Conservation (phyloP, 2,113 vertebrate species). For the Apteryx owenii region DNA sequence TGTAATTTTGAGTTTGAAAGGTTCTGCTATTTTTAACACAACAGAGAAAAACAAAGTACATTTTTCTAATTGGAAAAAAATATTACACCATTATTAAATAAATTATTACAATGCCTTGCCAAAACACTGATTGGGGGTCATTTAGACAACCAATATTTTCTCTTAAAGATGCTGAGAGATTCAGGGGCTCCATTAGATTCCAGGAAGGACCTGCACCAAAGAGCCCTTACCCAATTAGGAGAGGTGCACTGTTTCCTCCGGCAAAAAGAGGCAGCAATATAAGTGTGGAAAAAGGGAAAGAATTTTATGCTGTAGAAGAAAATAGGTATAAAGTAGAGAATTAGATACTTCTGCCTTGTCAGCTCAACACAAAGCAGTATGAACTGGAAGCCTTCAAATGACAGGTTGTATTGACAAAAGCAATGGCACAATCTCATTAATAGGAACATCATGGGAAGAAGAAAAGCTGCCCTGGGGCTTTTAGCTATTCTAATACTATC, state of each 20-base stretch:
- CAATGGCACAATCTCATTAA: slow-evolving; percentile 38
- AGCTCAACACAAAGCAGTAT: background rate
- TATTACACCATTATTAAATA: background rate
- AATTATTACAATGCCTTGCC: background rate
- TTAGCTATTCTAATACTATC: background rate
- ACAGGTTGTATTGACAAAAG: background rate
- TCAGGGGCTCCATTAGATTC: background rate
- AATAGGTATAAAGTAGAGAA: background rate
- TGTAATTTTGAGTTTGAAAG: background rate
- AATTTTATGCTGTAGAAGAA: background rate
- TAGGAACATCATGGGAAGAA: background rate
- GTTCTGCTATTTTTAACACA: background rate
- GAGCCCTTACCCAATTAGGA: background rate
- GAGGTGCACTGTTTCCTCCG: background rate
- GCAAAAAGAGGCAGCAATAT: background rate
- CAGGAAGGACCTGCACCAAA: background rate
- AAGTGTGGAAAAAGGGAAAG: background rate
- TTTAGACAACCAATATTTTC: background rate
- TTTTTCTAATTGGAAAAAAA: slow-evolving; percentile 7
- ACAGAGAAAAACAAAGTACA: background rate
- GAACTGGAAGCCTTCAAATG: slow-evolving; percentile 5
- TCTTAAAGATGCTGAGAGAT: background rate
- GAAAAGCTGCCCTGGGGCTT: slow-evolving; percentile 35
- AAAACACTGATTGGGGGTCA: background rate
- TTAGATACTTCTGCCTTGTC: background rate